Conservation (phyloP, 1,140 invertebrate species). For the Saccostrea echinata region DNA sequence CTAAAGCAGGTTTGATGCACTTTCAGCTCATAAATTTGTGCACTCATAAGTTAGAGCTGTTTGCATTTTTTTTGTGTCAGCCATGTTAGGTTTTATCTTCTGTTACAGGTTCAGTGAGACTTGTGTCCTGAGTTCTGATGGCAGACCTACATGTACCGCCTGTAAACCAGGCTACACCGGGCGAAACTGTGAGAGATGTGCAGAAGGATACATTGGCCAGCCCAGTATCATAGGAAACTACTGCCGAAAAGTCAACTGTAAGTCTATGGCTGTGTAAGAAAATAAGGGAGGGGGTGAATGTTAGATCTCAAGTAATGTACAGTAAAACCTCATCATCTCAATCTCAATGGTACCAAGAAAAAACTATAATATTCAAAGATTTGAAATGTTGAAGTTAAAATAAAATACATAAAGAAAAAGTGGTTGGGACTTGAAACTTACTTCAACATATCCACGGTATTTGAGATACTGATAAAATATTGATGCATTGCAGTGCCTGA, state of each 20-base stretch:
- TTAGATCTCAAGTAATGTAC: not conserved
- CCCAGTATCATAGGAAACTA: conserved; percentile 73
- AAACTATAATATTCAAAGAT: too few species aligned
- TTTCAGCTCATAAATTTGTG: too few species aligned
- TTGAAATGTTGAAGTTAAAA: too few species aligned
- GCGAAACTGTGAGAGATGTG: conserved; percentile 85
- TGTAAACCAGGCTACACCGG: conserved; percentile 93
- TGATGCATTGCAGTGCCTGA: conserved; percentile 50
- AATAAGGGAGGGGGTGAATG: not conserved
- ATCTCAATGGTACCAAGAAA: too few species aligned
- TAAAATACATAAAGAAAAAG: too few species aligned
- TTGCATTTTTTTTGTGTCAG: not conserved
- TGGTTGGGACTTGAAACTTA: not conserved
- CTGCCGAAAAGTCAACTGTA: conserved; percentile 62
- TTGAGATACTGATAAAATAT: not conserved
- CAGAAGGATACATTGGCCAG: conserved; percentile 72
- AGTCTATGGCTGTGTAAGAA: not conserved
- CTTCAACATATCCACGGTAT: not conserved
- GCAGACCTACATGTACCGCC: conserved; percentile 89
- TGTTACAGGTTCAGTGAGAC: conserved; percentile 86
- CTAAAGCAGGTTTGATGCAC: too few species aligned
- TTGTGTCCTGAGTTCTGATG: conserved; percentile 89
- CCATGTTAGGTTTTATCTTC: not conserved
- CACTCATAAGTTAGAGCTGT: not conserved
- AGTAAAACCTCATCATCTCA: too few species aligned